phyloP scores from a whole-genome alignment of 2,797 vertebrate species.

The Amphiprion clarkii region DNA sequence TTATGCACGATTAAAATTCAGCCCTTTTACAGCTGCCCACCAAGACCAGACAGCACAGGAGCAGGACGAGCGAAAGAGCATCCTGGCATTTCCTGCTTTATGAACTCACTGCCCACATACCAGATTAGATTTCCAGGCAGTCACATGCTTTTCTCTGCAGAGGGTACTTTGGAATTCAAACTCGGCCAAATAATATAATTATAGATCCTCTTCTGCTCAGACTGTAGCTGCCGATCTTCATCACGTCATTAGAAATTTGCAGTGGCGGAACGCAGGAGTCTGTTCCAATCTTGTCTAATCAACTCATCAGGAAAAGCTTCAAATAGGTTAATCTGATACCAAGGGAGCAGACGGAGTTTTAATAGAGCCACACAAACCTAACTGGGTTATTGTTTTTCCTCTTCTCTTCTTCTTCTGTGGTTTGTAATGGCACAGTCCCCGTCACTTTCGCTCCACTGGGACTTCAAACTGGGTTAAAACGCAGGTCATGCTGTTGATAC shows the following conservation, averaged over 20 bases:
- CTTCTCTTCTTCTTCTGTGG: neutral
- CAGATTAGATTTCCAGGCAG: constrained; percentile 42
- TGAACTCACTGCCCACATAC: constrained; percentile 41
- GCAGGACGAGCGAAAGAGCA: constrained; percentile 6
- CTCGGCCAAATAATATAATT: constrained; percentile 51
- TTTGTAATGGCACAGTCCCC: constrained; percentile 17
- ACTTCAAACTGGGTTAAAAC: constrained; percentile 40
- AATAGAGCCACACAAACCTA: constrained; percentile 40
- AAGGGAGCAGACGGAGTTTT: constrained; percentile 59
- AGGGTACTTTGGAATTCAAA: constrained; percentile 37
- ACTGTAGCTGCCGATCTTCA: constrained; percentile 38
- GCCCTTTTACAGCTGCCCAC: constrained; percentile 12
- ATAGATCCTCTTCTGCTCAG: constrained; percentile 38
- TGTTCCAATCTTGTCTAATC: constrained; percentile 61
- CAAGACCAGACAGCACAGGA: constrained; percentile 13
- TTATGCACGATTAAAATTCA: constrained; percentile 27
- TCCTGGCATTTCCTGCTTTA: neutral
- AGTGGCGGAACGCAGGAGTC: constrained; percentile 34
- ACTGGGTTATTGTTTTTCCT: constrained; percentile 36
- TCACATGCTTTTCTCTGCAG: constrained; percentile 31
- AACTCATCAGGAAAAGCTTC: constrained; percentile 61
- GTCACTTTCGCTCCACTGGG: constrained; percentile 28
- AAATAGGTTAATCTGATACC: constrained; percentile 70
- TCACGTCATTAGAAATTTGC: constrained; percentile 56
- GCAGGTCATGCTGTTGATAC: constrained; percentile 39